phyloP scores from a whole-genome alignment of 2,888 invertebrate genomes.

The Dasysyrphus albostriatus region DNA sequence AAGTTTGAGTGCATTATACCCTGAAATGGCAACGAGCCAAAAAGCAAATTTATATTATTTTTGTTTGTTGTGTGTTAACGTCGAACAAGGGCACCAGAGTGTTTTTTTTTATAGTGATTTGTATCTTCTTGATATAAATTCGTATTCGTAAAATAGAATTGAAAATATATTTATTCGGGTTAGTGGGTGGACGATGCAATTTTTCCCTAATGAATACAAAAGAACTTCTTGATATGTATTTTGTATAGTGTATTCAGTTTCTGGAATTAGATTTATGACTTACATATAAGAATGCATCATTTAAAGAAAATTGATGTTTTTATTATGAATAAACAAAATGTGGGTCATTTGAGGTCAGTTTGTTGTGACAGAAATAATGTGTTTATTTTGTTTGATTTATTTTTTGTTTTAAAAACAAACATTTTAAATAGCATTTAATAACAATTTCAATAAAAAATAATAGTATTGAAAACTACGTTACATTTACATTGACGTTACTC shows the following conservation, averaged over 20 bases:
- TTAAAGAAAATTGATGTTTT: background rate
- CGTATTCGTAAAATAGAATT: slow-evolving; percentile 54
- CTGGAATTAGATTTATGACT: background rate
- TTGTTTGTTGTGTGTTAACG: slow-evolving; percentile 2
- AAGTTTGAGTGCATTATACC: slow-evolving; percentile 57
- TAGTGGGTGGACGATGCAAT: slow-evolving; percentile 58
- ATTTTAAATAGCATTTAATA: too few species aligned
- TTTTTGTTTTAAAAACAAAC: too few species aligned
- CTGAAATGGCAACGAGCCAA: slow-evolving; percentile 60
- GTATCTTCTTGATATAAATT: slow-evolving; percentile 4
- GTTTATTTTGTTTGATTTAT: too few species aligned
- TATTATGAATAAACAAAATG: background rate
- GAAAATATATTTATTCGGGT: slow-evolving; percentile 60
- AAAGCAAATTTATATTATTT: slow-evolving; percentile 46
- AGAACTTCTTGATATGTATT: background rate
- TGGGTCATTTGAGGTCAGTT: background rate
- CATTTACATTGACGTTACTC: too few species aligned
- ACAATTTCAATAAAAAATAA: too few species aligned
- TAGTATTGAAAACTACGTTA: too few species aligned
- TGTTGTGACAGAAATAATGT: background rate
- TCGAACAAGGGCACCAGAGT: slow-evolving; percentile 63
- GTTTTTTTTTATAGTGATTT: slow-evolving; percentile 2
- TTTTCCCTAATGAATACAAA: slow-evolving; percentile 2
- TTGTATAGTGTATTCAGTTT: background rate
- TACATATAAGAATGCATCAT: background rate